These are phyloP conservation scores for Horisme vitalbata DNA, from an alignment of 2,888 invertebrate species.

Conservation along the genomic window DNA sequence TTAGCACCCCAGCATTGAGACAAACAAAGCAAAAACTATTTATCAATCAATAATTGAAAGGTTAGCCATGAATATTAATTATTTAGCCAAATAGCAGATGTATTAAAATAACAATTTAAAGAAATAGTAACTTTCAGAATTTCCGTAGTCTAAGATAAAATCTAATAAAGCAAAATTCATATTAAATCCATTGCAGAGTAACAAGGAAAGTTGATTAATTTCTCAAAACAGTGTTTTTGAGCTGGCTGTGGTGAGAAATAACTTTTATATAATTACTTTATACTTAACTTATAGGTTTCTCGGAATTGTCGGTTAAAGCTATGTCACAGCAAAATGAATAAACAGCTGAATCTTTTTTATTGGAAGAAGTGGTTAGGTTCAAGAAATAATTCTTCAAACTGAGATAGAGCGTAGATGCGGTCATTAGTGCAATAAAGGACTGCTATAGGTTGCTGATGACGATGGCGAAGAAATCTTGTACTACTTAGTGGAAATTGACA, in stretches of 20 bases:
- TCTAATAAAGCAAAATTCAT: not conserved
- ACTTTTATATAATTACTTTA: slow-evolving; percentile 16
- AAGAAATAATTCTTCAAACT: not conserved
- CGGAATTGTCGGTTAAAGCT: slow-evolving; percentile 37
- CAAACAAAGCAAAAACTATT: no score
- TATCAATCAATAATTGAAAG: no score
- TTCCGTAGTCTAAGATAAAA: not conserved
- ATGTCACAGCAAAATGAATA: slow-evolving; percentile 4
- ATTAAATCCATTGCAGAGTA: not conserved
- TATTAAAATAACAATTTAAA: no score
- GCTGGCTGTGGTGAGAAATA: slow-evolving; percentile 6
- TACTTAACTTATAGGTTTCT: slow-evolving; percentile 21
- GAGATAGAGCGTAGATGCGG: no score
- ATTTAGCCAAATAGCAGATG: no score
- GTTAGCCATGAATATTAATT: no score
- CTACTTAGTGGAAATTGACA: no score
- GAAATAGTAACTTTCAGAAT: not conserved
- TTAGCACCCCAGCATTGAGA: no score
- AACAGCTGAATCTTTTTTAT: not conserved
- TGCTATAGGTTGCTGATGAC: no score
- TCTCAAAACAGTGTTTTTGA: slow-evolving; percentile 5
- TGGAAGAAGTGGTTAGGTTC: not conserved
- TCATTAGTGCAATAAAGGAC: no score
- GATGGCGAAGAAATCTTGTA: no score
- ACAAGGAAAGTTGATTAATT: slow-evolving; percentile 1